Percentiles rank a stretch among this genome's conserved stretches.
Evolutionary conservation across 2,797 vertebrate genomes (phyloP).

Genomic region (Acestrorhynchus altus): DNA sequence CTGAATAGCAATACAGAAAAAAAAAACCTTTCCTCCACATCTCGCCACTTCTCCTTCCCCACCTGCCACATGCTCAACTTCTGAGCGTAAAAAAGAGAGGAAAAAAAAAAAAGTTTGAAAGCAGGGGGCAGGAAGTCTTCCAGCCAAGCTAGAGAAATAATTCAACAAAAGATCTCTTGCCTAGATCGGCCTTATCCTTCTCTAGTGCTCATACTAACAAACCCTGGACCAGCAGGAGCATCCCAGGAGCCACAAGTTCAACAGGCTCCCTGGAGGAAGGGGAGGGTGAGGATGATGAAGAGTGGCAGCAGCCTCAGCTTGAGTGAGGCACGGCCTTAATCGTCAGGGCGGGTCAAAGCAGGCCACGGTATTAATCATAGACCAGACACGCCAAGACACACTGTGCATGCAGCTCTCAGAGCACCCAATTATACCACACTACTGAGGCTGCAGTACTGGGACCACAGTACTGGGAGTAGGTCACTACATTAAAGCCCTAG

Average conservation of each 20-base stretch:
- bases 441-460: background rate
- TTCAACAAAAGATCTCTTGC: too few species aligned
- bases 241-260: constrained; percentile 38
- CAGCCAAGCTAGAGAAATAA: too few species aligned
- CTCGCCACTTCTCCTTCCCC: constrained; percentile 26
- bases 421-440: constrained; percentile 49
- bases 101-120: constrained; percentile 37
- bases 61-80: constrained; percentile 47
- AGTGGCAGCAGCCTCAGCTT: constrained; percentile 1
- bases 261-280: constrained; percentile 39
- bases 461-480: background rate
- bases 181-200: background rate
- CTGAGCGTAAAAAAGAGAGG: constrained; percentile 6
- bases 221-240: constrained; percentile 33
- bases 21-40: constrained; percentile 39
- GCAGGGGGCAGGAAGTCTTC: constrained; percentile 45
- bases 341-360: constrained; percentile 43
- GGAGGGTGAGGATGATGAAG: background rate
- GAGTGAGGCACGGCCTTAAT: constrained; percentile 26
- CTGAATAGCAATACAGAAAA: constrained; percentile 26
- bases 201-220: constrained; percentile 50
- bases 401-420: constrained; percentile 7
- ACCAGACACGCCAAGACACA: constrained; percentile 22
- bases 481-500: background rate
- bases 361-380: constrained; percentile 51